Conservation (phyloP, 1,140 invertebrate genomes). For the Saccostrea echinata region DNA sequence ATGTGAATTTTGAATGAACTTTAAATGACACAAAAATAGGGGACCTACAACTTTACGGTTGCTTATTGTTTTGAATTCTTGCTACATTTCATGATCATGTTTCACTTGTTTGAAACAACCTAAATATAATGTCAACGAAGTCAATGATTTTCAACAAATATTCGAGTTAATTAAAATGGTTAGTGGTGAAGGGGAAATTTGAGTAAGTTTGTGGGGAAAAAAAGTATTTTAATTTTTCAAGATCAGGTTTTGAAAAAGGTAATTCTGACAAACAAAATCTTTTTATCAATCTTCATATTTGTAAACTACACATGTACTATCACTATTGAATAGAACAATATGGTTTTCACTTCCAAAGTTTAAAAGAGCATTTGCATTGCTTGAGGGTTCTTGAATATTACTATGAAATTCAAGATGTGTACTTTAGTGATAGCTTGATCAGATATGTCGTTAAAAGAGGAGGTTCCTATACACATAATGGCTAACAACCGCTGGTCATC, state of each 20-base stretch:
- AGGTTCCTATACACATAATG: background rate
- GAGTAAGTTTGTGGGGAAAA: background rate
- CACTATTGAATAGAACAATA: too few relatives aligned
- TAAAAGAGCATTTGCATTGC: too few relatives aligned
- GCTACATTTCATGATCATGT: background rate
- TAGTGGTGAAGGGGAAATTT: background rate
- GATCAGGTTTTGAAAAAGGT: too few relatives aligned
- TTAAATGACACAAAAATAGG: background rate
- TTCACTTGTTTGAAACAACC: background rate
- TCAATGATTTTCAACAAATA: background rate
- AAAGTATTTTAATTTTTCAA: too few relatives aligned
- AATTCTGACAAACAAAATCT: too few relatives aligned
- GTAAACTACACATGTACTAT: too few relatives aligned
- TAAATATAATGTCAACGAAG: background rate
- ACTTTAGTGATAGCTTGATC: conserved; percentile 23
- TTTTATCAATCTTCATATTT: too few relatives aligned
- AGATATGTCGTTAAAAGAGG: conserved; percentile 4
- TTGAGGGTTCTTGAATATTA: background rate
- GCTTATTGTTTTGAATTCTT: background rate
- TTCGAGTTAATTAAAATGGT: background rate
- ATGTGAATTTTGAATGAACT: conserved; percentile 28
- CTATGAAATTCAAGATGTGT: background rate
- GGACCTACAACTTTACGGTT: background rate
- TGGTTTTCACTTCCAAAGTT: too few relatives aligned
- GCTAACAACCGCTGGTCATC: background rate